Base-by-base conservation (phyloP, 2,113 vertebrate genomes). In the Rhabdomys dilectus region DNA sequence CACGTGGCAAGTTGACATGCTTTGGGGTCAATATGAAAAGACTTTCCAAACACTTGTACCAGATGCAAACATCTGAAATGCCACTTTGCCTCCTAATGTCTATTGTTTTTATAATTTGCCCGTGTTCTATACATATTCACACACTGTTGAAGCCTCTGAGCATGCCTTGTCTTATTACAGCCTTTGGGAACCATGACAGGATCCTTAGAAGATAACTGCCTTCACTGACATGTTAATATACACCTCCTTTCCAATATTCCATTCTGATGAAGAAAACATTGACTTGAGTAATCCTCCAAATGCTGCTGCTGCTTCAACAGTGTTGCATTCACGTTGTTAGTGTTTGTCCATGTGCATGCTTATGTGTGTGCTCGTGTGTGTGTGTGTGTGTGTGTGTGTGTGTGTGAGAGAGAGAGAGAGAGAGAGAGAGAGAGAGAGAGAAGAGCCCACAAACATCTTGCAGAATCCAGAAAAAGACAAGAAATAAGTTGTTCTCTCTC, bases 161-260 rank as follows among this genome's bases (percentile, higher is more conserved):
- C 2, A 80, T 24, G 21, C 34, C 81, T 94, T 72, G 51, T 68
- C 42, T 89, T 93, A 87, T 89, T 73, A 81, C 92, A 24, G 29
- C 11, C 64, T 96, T 90, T 85, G 90, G 15, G 85, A 91, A 90
- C 72, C 91, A 81, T 42, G 53, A 75, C 93, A 91, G 9, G 3
- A 29, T 42, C 80, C 77, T 93, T 93, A 29, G 95, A 90, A 75
- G 39, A 92, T 91, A 88, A 73, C 39, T 90, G 19, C 70, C 42
- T 92, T 89, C 89, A 88, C 92, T 96, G 58, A 94, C 95, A 95
- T 96, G 60, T 92, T 75, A 58, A 16, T 53, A 9, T 42, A 72
- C n/a, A 75, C 26, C 51, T 62, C 68, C 85, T 92, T 96, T 93
- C 82, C 48, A 75, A 48, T 7, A 58, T 15, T 36, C 77, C n/a